Conservation (phyloP, 2,797 vertebrate species). For the Hypotaenidia okinawae region DNA sequence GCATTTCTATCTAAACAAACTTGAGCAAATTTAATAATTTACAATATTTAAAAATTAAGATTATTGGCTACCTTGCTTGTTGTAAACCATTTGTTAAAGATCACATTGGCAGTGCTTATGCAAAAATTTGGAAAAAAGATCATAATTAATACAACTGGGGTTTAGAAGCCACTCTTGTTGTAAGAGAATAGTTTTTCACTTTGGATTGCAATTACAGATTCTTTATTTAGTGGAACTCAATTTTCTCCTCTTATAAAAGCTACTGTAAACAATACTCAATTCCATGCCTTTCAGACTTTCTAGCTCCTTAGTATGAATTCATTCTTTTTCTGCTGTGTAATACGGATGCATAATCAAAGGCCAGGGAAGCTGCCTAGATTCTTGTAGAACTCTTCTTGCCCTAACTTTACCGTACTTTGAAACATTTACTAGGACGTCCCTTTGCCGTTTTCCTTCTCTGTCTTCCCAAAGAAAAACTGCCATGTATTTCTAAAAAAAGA, state of each 20-base stretch:
- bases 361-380: background rate
- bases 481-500: background rate
- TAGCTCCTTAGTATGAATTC: background rate
- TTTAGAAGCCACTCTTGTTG: background rate
- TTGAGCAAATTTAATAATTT: background rate
- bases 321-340: background rate
- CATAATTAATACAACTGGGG: background rate
- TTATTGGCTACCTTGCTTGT: background rate
- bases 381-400: background rate
- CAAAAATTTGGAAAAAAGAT: background rate
- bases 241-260: background rate
- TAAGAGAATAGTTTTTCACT: background rate
- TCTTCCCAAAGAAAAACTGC: background rate
- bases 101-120: fast-evolving
- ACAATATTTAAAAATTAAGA: background rate
- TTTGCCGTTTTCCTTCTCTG: background rate
- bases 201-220: background rate
- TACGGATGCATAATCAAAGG: background rate
- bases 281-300: background rate
- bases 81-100: background rate
- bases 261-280: background rate
- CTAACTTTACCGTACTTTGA: background rate
- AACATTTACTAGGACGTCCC: background rate
- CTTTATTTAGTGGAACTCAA: background rate
- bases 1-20: background rate